Evolutionary conservation across 2,797 vertebrate species (phyloP), one percentile per base, ranked within the genome.

Genomic region (Sebastes kiyomatsui): DNA sequence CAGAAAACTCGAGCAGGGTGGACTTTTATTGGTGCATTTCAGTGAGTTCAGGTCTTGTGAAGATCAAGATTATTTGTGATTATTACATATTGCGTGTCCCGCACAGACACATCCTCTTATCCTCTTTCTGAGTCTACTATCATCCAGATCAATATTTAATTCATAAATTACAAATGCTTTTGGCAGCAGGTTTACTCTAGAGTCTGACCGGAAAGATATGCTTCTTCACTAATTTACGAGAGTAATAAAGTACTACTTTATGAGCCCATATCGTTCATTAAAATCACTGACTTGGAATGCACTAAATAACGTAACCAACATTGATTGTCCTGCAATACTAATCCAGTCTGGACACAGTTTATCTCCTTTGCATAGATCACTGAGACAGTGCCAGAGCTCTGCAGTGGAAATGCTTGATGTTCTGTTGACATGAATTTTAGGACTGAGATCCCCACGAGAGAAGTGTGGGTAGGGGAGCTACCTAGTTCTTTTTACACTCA

Each of bases 271-370:
- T 80, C 35, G 14, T 80, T 88, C 86, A 88, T 88, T 83, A 87
- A 85, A 90, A 78, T 76, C 85, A 75, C 55, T 72, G 87, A 82
- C 12, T 30, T 88, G 79, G 62, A 83, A 68, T 81, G 71, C 65
- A 58, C 33, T 84, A 80, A 89, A 88, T 89, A 85, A 80, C 75
- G 85, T 74, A 78, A 78, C 72, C 55, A 82, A 66, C 82, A 86
- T 72, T 81, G 79, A 86, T 86, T 78, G 74, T 81, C 33, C 75
- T 80, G 82, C 76, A 80, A 28, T 71, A 67, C 68, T 81, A 72
- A 80, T 79, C 54, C 69, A 60, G 54, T 73, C 32, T 7, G 74
- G 77, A 80, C 81, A 82, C 64, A 59, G 72, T 33, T 81, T 81
- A 67, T 91, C 56, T 75, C 62, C 66, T 79, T 80, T 42, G 58